A percentile compares a stretch with the other conserved stretches of the same genome.
phyloP scores from a whole-genome alignment of 1,140 invertebrate species.

The Acyrthosiphon pisum region DNA sequence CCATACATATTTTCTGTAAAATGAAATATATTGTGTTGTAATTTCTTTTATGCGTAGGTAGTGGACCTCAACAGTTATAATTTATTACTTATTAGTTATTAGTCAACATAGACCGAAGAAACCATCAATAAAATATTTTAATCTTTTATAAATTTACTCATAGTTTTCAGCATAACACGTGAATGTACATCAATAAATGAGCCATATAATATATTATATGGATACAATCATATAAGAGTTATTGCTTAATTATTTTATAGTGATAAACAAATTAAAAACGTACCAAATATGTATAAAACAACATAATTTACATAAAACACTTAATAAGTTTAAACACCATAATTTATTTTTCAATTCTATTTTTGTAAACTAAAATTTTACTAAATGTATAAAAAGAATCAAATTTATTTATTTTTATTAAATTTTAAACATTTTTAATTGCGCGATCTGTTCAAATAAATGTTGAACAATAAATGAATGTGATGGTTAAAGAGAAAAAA shows the following conservation, averaged over 20 bases:
- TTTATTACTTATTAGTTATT: background rate
- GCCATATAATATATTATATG: background rate
- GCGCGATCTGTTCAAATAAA: too few species aligned
- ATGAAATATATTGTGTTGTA: background rate
- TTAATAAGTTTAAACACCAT: too few species aligned
- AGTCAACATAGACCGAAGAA: background rate
- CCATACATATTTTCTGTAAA: background rate
- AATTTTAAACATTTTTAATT: too few species aligned
- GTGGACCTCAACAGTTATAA: background rate
- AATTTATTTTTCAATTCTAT: too few species aligned
- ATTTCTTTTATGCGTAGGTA: constrained; percentile 20
- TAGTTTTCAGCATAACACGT: background rate
- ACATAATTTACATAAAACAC: background rate
- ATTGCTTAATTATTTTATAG: background rate
- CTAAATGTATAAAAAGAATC: too few species aligned
- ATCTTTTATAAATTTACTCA: background rate
- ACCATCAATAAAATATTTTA: background rate
- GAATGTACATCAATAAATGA: constrained; percentile 14
- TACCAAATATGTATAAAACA: background rate
- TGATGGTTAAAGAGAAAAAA: too few species aligned
- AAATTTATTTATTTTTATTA: too few species aligned
- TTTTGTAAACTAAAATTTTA: too few species aligned
- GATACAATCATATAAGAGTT: background rate
- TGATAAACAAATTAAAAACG: background rate
- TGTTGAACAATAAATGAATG: too few species aligned